Evolutionary conservation across 2,888 invertebrate species (phyloP).

Genomic region (Sphaerophoria taeniata): DNA sequence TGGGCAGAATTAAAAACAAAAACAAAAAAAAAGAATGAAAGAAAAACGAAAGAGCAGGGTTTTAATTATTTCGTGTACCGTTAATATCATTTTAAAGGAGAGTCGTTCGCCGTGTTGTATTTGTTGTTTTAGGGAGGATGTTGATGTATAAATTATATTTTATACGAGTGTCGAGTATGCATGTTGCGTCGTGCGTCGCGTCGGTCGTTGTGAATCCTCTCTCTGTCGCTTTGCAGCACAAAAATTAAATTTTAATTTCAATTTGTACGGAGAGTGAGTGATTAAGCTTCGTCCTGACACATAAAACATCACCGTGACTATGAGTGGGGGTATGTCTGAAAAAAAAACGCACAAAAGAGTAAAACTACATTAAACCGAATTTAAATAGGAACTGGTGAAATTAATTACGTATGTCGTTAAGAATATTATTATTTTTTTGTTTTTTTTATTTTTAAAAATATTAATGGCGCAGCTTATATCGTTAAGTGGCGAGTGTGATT

Average conservation of each 20-base stretch:
- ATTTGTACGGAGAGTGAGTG: constrained; percentile 54
- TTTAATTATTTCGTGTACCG: constrained; percentile 68
- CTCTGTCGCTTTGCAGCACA: constrained; percentile 8
- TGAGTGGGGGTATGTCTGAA: background rate
- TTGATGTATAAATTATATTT: constrained; percentile 33
- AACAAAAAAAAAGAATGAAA: background rate
- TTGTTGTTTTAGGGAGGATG: constrained; percentile 19
- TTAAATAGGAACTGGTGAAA: constrained; percentile 49
- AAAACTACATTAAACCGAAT: constrained; percentile 35
- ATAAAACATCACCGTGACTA: constrained; percentile 27
- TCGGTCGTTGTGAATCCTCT: background rate
- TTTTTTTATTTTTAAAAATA: constrained; percentile 7
- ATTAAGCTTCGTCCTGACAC: constrained; percentile 46
- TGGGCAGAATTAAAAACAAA: background rate
- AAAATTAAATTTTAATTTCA: constrained; percentile 61
- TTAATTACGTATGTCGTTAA: constrained; percentile 66
- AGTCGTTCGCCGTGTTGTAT: constrained; percentile 8
- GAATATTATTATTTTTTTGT: constrained; percentile 24
- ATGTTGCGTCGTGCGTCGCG: background rate
- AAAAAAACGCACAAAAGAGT: background rate
- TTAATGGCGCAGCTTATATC: constrained; percentile 17
- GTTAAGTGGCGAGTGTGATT: constrained; percentile 9
- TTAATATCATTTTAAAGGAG: constrained; percentile 67
- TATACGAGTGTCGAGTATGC: background rate
- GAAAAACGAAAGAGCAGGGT: constrained; percentile 24